Base-by-base conservation (phyloP, 2,888 invertebrate genomes). In the Philereme vetulata region DNA sequence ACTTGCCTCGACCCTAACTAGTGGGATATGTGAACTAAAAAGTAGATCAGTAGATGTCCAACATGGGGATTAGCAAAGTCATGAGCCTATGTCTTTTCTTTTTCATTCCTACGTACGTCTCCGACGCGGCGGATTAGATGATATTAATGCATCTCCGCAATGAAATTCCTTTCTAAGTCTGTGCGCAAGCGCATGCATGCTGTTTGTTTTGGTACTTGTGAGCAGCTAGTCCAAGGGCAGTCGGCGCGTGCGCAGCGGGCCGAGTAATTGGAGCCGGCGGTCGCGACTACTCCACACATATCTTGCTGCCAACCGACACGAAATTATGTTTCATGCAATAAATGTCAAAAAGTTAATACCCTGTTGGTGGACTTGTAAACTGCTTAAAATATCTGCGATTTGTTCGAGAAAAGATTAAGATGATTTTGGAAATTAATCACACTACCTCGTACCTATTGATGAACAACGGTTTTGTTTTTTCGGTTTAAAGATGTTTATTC, bases 141-240 rank as follows among this genome's bases (percentile, higher is more conserved):
- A 72, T 72, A 72, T 70, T 71, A 58, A 66, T 64, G 64, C 64
- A 65, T 62, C 69, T 67, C 76, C 75, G 70, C 81, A 79, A 82
- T 84, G 81, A 82, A 70, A 75, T 75, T 75, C 81, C 82, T 82
- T 79, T 84, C 65, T 60, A 61, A 78, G 63, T 66, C 61, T 66
- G 67, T 60, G 52, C 51, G 43, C 45, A 45, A 21, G 53, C 63
- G 62, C 64, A 52, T 56, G 57, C 50, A 44, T 55, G 62, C 57
- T 64, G 70, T 72, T 72, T 77, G 71, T 76, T 76, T 74, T 70
- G 72, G 68, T 72, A 62, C 68, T 66, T 70, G 62, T 74, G 70
- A 72, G 74, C 75, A 76, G 77, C 72, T 74, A 77, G 79, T 76
- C 76, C 82, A 82, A 82, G 82, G 82, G 74, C 78, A 73, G 64